Conservation (phyloP, 2,113 vertebrate genomes). For the Mystacornis crossleyi region DNA sequence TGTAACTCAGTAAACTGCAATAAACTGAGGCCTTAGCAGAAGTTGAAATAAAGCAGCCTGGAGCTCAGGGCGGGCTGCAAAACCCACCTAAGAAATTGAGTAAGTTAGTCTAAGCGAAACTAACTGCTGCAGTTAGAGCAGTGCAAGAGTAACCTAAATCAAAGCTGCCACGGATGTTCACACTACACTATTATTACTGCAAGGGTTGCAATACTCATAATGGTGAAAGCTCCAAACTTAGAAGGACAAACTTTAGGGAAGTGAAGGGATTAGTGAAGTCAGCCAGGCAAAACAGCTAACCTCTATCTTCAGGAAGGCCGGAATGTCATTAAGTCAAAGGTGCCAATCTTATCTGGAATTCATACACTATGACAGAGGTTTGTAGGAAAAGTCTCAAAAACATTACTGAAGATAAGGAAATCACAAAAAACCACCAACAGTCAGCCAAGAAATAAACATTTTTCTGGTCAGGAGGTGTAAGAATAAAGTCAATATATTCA, state of each 20-base stretch:
- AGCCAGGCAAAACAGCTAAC: not conserved
- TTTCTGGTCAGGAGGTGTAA: not conserved
- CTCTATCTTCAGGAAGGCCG: not conserved
- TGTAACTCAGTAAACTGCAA: not conserved
- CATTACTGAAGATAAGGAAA: not conserved
- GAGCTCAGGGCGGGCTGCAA: not conserved
- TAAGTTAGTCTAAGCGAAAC: not conserved
- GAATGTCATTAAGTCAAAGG: not conserved
- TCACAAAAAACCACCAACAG: not conserved
- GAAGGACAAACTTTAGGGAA: not conserved
- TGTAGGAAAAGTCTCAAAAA: not conserved
- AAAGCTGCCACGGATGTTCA: not conserved
- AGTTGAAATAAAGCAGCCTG: not conserved
- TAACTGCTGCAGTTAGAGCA: not conserved
- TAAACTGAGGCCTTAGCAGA: not conserved
- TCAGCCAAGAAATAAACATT: not conserved
- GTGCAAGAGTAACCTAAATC: not conserved
- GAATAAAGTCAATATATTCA: not conserved
- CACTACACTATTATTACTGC: not conserved
- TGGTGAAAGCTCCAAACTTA: not conserved
- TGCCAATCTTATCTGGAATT: not conserved
- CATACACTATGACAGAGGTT: not conserved
- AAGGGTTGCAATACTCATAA: not conserved
- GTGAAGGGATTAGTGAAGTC: not conserved
- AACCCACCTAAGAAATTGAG: not conserved